Conservation (phyloP, 2,113 vertebrate genomes). For the human (Homo sapiens) region GRCh38 chr5:8691001-8691500, state of each 20-base stretch:
- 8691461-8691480: not conserved
- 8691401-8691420: rapidly evolving
- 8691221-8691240: not conserved
- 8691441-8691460: not conserved
- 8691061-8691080: not conserved
- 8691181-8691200: not conserved
- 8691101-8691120: not conserved
- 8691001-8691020: not conserved
- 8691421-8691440: rapidly evolving
- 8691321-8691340: not conserved
- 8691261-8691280: not conserved
- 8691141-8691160: not conserved
- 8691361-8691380: too few relatives aligned
- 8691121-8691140: not conserved
- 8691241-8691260: not conserved
- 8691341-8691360: too few relatives aligned
- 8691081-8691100: not conserved
- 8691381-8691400: too few relatives aligned
- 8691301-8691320: not conserved
- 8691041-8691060: not conserved
- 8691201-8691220: not conserved
- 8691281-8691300: not conserved
- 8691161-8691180: not conserved
- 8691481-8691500: too few relatives aligned
- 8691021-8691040: not conserved